Evolutionary conservation across 2,113 vertebrate genomes (phyloP), one percentile per base, ranked within the genome.

Genomic region (Pachyramphus minor): DNA sequence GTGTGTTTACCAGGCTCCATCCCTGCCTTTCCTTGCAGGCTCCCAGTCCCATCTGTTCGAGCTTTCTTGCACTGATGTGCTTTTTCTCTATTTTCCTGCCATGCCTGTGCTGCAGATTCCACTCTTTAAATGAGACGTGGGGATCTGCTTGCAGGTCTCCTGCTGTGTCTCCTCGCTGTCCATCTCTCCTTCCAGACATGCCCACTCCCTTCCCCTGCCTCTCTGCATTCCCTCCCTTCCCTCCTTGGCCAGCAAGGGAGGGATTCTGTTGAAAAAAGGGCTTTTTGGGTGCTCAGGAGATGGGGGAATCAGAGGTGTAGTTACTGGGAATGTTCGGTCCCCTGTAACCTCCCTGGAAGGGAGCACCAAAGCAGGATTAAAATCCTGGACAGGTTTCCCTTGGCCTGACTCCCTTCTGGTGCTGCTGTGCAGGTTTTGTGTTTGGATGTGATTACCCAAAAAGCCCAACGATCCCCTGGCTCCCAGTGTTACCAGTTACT

Each of bases 21-120:
- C 89, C 71, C 42, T 45, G 49, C 25, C 45, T 91, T 44, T 53
- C 52, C 77, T 73, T 50, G 44, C 16, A 73, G 87, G 58, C 74
- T 93, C 37, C 3, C 75, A 62, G 81, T 17, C 81, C 93, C 81
- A 91, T 93, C 90, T 94, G 89, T 58, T 84, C 20, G 6, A 85
- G 82, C 58, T 88, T 89, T 45, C 89, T 83, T 35, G 64, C 8
- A 7, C 88, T 88, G 90, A 79, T 84, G 84, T 84, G 75, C 94
- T 91, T 96, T 96, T 95, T 69, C 89, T 87, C 84, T 75, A 10
- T 95, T 93, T 91, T 37, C 74, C 23, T 89, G 74, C 73, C 73
- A 33, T 69, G 77, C 59, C 75, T 52, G 63, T 8, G 12, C 74
- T 69, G 55, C 49, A n/a, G 84, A 83, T 74, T 39, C 52, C 39